Evolutionary conservation across 2,113 vertebrate genomes (phyloP), one percentile per base, ranked within the genome.

Genomic region (Peromyscus leucopus): DNA sequence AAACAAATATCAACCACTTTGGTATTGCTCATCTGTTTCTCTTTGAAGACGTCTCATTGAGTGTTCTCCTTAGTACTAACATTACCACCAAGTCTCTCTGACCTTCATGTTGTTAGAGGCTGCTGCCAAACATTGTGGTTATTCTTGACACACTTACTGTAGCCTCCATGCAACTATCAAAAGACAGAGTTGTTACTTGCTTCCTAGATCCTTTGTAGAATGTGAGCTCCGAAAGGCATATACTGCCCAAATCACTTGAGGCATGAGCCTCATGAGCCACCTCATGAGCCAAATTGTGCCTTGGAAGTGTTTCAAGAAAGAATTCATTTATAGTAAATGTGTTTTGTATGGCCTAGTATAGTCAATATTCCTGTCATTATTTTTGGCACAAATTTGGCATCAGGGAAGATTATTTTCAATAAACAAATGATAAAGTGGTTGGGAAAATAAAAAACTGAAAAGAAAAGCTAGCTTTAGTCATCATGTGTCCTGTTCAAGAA

Each of bases 391-490:
- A 67, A 15, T 36, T 57, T 92, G 17, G 11, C 24, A 90, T 75
- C 21, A 33, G 28, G 63, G 65, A 92, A 71, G 57, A 61, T 69
- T 57, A 69, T 89, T 91, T 94, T 79, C 76, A 92, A 61, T 59
- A 85, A 85, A 92, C 59, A 22, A 93, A 74, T 93, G 39, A 92
- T 33, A 42, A 82, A 87, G 69, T 72, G 5, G 36, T 80, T 57
- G 57, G 57, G 42, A 92, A 94, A 97, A 82, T 69, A 61, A 84
- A 96, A 96, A 79, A 31, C 36, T 91, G 39, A 69, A 84, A 74
- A 55, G 6, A 72, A 94, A 74, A 91, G 63, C 42, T 59, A 42
- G 2, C n/a, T 91, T 95, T 31, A 65, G 31, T 80, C 42, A 13
- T 75, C 9, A 42, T 59, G 33, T 74, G 11, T 89, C 78, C 59